Percentiles rank a stretch among this genome's conserved stretches.
phyloP scores from a whole-genome alignment of 1,140 invertebrate genomes.

The Andricus grossulariae region DNA sequence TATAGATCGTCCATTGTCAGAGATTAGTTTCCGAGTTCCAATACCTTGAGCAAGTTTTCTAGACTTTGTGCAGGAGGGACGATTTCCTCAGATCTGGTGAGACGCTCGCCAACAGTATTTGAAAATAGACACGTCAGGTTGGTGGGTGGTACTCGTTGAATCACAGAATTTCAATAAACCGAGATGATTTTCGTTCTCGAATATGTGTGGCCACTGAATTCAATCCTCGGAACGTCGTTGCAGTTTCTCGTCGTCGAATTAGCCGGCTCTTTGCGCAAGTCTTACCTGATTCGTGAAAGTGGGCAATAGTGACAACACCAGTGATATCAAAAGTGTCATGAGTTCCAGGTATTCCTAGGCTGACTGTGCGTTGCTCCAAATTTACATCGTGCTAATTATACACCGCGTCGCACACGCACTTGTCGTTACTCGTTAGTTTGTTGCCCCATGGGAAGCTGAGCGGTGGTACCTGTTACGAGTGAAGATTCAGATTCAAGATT shows the following conservation, averaged over 20 bases:
- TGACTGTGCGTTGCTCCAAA: conserved; percentile 56
- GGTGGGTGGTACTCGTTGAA: conserved; percentile 48
- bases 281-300: conserved; percentile 26
- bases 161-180: conserved; percentile 44
- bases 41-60: background rate
- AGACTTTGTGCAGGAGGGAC: conserved; percentile 5
- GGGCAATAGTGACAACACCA: conserved; percentile 22
- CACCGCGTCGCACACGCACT: conserved; percentile 37
- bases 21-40: background rate
- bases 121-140: conserved; percentile 47
- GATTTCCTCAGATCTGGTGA: conserved; percentile 9
- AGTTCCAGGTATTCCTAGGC: conserved; percentile 57
- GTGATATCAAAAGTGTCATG: conserved; percentile 33
- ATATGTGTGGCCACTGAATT: conserved; percentile 25
- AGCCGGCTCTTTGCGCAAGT: conserved; percentile 15
- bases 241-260: background rate
- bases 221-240: background rate
- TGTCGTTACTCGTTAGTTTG: conserved; percentile 43
- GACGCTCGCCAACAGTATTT: conserved; percentile 27
- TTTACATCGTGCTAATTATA: conserved; percentile 67
- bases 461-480: conserved; percentile 24
- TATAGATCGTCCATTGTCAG: background rate
- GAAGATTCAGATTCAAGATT: background rate
- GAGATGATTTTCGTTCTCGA: conserved; percentile 8
- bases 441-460: conserved; percentile 33